Percentiles rank a stretch among this genome's conserved stretches.
Conservation (phyloP, 1,140 invertebrate genomes). For the Ectropis grisescens region DNA sequence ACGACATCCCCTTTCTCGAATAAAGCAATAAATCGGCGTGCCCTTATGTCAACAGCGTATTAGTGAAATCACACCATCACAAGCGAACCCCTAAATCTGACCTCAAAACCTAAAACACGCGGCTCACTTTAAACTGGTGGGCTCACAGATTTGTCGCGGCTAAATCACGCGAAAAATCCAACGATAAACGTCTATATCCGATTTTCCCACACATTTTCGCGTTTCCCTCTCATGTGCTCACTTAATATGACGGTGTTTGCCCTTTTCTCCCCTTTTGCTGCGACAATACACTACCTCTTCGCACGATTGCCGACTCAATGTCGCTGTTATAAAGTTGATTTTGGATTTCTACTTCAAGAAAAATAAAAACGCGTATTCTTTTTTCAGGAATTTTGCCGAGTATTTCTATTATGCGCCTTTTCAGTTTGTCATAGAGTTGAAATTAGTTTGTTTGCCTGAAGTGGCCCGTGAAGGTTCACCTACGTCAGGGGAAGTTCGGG, state of each 20-base stretch:
- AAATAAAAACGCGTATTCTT: no score
- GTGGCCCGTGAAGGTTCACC: no score
- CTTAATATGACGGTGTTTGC: constrained; percentile 65
- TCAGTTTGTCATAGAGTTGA: no score
- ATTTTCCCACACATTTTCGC: constrained; percentile 66
- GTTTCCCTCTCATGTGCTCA: constrained; percentile 66
- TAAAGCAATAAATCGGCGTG: constrained; percentile 54
- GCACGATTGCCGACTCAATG: no score
- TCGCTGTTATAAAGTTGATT: no score
- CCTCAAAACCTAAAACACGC: neutral
- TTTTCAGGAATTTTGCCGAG: no score
- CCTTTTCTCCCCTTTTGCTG: constrained; percentile 39
- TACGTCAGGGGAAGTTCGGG: no score
- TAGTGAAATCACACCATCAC: constrained; percentile 46
- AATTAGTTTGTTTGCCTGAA: no score
- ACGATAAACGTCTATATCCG: constrained; percentile 66
- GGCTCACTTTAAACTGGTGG: constrained; percentile 12
- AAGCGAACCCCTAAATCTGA: constrained; percentile 12
- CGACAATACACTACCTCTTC: no score
- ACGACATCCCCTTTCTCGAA: constrained; percentile 42
- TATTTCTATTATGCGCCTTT: no score
- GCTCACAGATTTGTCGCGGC: constrained; percentile 57
- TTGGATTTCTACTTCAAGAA: no score
- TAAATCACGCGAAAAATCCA: constrained; percentile 66
- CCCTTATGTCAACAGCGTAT: constrained; percentile 55